Conservation (phyloP, 2,888 invertebrate genomes). For the Dasypolia templi region DNA sequence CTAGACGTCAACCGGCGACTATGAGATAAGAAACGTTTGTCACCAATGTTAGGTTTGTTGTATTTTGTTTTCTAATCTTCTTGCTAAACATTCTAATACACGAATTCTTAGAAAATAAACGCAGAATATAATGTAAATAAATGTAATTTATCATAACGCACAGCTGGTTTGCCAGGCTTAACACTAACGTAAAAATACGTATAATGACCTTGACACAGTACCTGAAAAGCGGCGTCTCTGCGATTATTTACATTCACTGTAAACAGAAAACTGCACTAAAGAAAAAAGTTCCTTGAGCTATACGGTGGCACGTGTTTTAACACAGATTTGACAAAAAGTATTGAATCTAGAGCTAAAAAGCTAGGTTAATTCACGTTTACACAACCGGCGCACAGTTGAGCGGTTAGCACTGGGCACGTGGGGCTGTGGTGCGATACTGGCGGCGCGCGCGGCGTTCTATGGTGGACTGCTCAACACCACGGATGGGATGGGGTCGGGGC, state of each 20-base stretch:
- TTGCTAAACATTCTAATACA: neutral
- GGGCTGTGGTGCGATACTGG: constrained; percentile 66
- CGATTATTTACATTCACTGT: constrained; percentile 62
- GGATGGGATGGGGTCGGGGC: constrained; percentile 85
- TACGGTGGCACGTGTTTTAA: constrained; percentile 50
- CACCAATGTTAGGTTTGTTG: too few species aligned
- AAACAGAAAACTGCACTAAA: constrained; percentile 59
- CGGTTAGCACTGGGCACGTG: constrained; percentile 47
- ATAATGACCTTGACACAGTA: constrained; percentile 68
- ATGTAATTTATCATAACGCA: neutral
- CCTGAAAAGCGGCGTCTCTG: constrained; percentile 65
- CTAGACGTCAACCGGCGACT: constrained; percentile 14
- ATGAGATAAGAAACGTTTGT: neutral
- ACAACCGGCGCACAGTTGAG: constrained; percentile 52
- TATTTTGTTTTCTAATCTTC: neutral
- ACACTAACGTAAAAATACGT: constrained; percentile 31
- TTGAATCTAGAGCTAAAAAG: constrained; percentile 42
- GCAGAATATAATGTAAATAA: neutral
- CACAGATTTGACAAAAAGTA: constrained; percentile 46
- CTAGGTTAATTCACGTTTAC: constrained; percentile 56
- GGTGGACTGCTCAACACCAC: constrained; percentile 79
- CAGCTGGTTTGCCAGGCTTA: constrained; percentile 16
- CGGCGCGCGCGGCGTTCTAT: constrained; percentile 84
- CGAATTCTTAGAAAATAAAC: neutral
- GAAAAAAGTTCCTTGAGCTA: constrained; percentile 41